Percentiles rank a stretch among this genome's conserved stretches.
Evolutionary conservation across 1,140 invertebrate genomes (phyloP).

Genomic region (Rhopalosiphum maidis): DNA sequence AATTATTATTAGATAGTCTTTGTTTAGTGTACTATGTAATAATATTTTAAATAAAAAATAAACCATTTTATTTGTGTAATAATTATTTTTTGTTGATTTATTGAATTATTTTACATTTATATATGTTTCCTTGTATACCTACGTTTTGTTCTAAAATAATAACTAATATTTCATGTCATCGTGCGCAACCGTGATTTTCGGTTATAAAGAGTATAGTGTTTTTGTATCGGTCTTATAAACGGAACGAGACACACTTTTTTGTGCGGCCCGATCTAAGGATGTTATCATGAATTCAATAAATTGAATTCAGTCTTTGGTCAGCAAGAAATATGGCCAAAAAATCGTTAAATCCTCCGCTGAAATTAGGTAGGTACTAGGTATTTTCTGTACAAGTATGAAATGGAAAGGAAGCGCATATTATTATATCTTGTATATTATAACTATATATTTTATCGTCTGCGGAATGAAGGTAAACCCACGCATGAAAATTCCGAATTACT

Average conservation of each 20-base stretch:
- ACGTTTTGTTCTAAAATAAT: background rate
- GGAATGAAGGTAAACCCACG: background rate
- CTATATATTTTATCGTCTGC: background rate
- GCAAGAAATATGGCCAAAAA: background rate
- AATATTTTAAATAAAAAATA: slow-evolving; percentile 8
- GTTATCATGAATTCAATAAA: background rate
- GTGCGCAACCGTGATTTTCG: background rate
- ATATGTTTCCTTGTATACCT: background rate
- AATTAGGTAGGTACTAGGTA: background rate
- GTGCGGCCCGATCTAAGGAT: background rate
- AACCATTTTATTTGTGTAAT: slow-evolving; percentile 46
- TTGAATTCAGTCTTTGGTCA: background rate
- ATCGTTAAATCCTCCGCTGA: background rate
- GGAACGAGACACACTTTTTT: background rate
- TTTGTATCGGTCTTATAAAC: background rate
- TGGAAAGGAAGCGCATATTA: background rate
- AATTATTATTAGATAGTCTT: slow-evolving; percentile 46
- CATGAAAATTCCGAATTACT: background rate
- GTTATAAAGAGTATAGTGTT: background rate
- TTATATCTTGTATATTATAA: background rate
- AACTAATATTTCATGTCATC: background rate
- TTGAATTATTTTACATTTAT: background rate
- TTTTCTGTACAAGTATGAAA: background rate
- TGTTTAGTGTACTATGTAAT: slow-evolving; percentile 3
- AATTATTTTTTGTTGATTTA: background rate